Conservation (phyloP, 2,113 vertebrate species). For the Tetraodon nigroviridis region DNA sequence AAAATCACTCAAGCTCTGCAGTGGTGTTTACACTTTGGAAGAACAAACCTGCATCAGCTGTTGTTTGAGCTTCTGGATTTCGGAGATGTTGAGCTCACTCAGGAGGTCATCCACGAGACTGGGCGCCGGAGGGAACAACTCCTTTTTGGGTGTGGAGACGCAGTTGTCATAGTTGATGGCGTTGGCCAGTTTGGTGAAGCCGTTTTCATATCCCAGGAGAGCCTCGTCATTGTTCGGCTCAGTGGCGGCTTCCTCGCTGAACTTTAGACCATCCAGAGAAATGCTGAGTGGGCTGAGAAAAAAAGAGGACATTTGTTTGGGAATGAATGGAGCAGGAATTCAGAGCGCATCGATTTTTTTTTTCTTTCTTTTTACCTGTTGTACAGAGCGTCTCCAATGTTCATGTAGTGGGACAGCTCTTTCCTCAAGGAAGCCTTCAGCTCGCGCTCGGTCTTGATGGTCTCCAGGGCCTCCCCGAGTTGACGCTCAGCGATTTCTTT, state of each 20-base stretch:
- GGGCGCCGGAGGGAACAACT: conserved; percentile 81
- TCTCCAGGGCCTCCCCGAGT: conserved; percentile 91
- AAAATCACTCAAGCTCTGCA: too few relatives aligned
- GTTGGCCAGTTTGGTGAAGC: conserved; percentile 80
- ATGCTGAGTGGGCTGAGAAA: conserved; percentile 79
- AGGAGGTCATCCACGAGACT: conserved; percentile 95
- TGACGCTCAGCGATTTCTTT: conserved; percentile 96
- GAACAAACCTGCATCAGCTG: conserved; percentile 88
- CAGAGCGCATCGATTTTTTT: not conserved
- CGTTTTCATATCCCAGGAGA: conserved; percentile 84
- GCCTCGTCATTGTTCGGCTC: conserved; percentile 91
- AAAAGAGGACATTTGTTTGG: not conserved
- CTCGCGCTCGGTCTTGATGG: conserved; percentile 92
- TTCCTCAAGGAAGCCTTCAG: conserved; percentile 95
- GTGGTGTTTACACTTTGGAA: not conserved
- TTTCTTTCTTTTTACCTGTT: conserved; percentile 46
- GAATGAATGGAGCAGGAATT: not conserved
- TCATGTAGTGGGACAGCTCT: conserved; percentile 97
- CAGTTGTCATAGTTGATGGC: conserved; percentile 75
- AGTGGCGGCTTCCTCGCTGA: conserved; percentile 77
- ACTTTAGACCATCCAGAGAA: conserved; percentile 92
- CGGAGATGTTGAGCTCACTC: conserved; percentile 95
- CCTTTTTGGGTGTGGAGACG: conserved; percentile 80
- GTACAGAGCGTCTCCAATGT: conserved; percentile 84
- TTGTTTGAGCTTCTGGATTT: conserved; percentile 98